A percentile compares a stretch with the other conserved stretches of the same genome.
Conservation (phyloP, 2,888 invertebrate genomes). For the Melinopterus prodromus region DNA sequence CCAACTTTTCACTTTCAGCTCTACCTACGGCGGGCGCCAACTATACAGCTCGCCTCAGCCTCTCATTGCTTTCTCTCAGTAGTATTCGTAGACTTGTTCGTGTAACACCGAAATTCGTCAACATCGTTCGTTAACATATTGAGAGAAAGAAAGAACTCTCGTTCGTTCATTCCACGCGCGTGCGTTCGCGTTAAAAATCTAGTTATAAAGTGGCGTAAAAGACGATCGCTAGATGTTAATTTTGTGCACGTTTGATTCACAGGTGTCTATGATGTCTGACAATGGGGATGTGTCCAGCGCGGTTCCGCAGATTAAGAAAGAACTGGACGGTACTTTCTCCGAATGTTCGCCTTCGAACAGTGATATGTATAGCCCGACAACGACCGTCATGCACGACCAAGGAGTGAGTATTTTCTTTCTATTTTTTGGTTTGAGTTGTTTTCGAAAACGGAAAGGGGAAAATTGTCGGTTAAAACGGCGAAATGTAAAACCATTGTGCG, state of each 20-base stretch:
- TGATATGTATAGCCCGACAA: slow-evolving; percentile 66
- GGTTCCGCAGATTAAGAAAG: slow-evolving; percentile 63
- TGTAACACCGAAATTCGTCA: not conserved
- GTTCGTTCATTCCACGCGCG: not conserved
- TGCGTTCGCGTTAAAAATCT: not conserved
- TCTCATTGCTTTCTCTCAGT: not conserved
- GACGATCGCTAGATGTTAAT: slow-evolving; percentile 5
- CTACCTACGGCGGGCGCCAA: not conserved
- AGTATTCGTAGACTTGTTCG: not conserved
- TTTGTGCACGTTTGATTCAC: slow-evolving; percentile 35
- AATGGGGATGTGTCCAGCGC: slow-evolving; percentile 51
- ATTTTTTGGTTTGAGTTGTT: slow-evolving; percentile 4
- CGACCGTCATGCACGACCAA: slow-evolving; percentile 61
- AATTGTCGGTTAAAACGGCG: too few relatives aligned
- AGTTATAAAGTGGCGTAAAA: not conserved
- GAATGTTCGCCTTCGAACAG: slow-evolving; percentile 65
- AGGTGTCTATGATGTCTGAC: slow-evolving; percentile 80
- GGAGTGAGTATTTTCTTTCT: slow-evolving; percentile 47
- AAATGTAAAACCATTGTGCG: too few relatives aligned
- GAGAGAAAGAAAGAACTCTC: not conserved
- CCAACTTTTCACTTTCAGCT: not conserved
- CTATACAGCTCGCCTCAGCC: not conserved
- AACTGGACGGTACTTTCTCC: slow-evolving; percentile 62
- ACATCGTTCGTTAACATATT: not conserved
- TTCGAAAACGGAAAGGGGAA: too few relatives aligned